A percentile compares a stretch with the other conserved stretches of the same genome.
These are phyloP conservation scores for Alfaro cultratus DNA, from an alignment of 2,797 vertebrate genomes.

Conservation along the genomic window DNA sequence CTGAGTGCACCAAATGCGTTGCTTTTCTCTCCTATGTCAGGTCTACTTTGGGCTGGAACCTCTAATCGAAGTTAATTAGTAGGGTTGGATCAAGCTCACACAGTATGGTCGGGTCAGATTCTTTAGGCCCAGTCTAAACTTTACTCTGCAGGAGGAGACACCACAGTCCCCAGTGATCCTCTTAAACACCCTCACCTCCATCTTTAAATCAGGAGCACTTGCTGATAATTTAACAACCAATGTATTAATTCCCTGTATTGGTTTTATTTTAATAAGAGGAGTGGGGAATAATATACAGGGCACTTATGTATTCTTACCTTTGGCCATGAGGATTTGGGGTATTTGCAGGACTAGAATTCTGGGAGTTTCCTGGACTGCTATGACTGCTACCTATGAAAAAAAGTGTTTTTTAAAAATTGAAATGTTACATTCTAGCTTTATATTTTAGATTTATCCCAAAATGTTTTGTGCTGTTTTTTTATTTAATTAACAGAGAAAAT, in stretches of 20 bases:
- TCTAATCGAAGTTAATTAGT: background rate
- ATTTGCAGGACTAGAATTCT: slow-evolving; percentile 74
- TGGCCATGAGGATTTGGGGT: slow-evolving; percentile 77
- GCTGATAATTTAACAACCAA: background rate
- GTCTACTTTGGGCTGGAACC: background rate
- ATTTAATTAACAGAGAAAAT: background rate
- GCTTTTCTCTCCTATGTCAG: background rate
- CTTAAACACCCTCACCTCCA: background rate
- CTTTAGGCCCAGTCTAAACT: too few relatives aligned
- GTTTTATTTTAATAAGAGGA: background rate
- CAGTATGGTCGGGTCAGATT: background rate
- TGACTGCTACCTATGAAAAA: slow-evolving; percentile 80
- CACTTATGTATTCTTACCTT: slow-evolving; percentile 65
- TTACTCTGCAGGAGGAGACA: background rate
- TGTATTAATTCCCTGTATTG: background rate
- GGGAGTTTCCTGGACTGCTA: slow-evolving; percentile 71
- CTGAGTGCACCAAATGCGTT: background rate
- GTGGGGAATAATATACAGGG: background rate
- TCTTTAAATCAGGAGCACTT: background rate
- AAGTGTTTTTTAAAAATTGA: background rate
- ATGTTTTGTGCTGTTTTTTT: background rate
- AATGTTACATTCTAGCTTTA: background rate
- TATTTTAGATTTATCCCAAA: background rate
- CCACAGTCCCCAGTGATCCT: background rate
- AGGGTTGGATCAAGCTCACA: background rate